Evolutionary conservation across 2,113 vertebrate genomes (phyloP).

Genomic region (Eudorcas thomsonii): DNA sequence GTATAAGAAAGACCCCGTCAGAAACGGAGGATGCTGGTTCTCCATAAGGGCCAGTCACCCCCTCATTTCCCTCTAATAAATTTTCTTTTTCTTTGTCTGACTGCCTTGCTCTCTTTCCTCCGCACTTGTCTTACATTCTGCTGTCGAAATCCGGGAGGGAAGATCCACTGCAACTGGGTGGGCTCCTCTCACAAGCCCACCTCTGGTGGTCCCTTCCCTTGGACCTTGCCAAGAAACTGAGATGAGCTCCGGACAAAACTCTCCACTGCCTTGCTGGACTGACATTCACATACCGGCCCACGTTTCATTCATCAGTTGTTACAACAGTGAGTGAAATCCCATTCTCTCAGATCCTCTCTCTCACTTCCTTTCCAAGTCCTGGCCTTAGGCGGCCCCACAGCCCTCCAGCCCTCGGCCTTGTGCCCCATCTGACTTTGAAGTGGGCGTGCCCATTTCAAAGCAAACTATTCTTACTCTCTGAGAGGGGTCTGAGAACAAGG

Average conservation of each 20-base stretch:
- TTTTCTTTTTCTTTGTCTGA: background rate
- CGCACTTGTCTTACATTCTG: background rate
- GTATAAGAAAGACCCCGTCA: accelerated
- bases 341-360: background rate
- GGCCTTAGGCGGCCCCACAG: accelerated
- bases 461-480: background rate
- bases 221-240: background rate
- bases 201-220: background rate
- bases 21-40: background rate
- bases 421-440: background rate
- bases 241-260: background rate
- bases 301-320: background rate
- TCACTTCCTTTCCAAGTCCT: background rate
- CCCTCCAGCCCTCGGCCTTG: background rate
- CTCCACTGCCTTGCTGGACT: background rate
- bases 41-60: background rate
- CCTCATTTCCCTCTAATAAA: background rate
- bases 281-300: background rate
- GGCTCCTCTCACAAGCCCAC: background rate
- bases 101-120: background rate
- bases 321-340: background rate
- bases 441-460: background rate
- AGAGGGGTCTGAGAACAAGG: background rate
- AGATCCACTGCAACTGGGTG: background rate
- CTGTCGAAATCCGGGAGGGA: background rate